Percentiles rank a stretch among this genome's conserved stretches.
phyloP scores from a whole-genome alignment of 2,888 invertebrate genomes.

The Volucella inanis region DNA sequence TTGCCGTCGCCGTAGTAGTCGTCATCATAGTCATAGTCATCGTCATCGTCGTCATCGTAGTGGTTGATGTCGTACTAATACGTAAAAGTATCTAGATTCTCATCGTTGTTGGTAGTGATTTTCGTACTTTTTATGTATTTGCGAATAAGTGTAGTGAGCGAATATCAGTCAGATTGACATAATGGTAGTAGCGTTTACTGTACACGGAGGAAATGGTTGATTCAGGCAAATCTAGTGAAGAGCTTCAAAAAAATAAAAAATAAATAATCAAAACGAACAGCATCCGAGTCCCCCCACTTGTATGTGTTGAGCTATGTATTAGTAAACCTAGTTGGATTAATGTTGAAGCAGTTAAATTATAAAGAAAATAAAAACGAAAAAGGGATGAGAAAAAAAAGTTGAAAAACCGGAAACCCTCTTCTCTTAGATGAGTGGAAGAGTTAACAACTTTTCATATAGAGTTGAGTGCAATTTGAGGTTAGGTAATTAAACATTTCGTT shows the following conservation, averaged over 20 bases:
- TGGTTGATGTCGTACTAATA: constrained; percentile 64
- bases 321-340: constrained; percentile 72
- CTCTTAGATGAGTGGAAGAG: constrained; percentile 70
- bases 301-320: constrained; percentile 57
- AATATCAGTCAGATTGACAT: constrained; percentile 57
- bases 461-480: constrained; percentile 78
- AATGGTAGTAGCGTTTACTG: constrained; percentile 40
- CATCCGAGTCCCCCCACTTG: constrained; percentile 32
- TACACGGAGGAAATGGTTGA: not conserved
- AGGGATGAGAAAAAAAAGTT: constrained; percentile 1
- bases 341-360: constrained; percentile 65
- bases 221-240: constrained; percentile 47
- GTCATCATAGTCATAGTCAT: constrained; percentile 22
- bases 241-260: constrained; percentile 8
- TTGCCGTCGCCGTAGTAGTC: not conserved
- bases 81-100: constrained; percentile 14
- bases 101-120: not conserved
- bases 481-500: constrained; percentile 77
- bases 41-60: constrained; percentile 45
- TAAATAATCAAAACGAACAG: no score
- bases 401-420: constrained; percentile 27
- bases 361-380: constrained; percentile 14
- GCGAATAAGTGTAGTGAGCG: constrained; percentile 9
- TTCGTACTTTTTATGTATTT: not conserved
- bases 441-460: constrained; percentile 76